Conservation (phyloP, 2,113 vertebrate species). For the Proterorhinus semilunaris region DNA sequence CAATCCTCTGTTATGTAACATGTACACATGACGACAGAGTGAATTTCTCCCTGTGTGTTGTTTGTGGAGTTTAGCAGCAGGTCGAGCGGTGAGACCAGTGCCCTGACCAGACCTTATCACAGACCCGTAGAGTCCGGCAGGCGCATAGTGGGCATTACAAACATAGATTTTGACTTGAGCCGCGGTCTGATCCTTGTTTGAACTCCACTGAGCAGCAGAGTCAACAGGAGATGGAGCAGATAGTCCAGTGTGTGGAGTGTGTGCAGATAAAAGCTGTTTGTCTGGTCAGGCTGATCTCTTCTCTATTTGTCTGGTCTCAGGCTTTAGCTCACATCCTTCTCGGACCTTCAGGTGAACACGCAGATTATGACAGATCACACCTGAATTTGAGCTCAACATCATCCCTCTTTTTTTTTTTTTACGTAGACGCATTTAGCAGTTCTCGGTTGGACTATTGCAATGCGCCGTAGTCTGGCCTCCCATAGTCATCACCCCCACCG, state of each 20-base stretch:
- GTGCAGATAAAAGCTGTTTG: conserved; percentile 64
- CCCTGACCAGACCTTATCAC: conserved; percentile 36
- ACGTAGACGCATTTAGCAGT: too few species aligned
- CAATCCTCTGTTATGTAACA: conserved; percentile 21
- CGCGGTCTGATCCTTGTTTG: conserved; percentile 63
- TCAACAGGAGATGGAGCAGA: conserved; percentile 63
- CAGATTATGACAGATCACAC: conserved; percentile 58
- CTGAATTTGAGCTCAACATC: conserved; percentile 58
- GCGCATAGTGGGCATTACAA: conserved; percentile 59
- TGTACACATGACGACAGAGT: conserved; percentile 23
- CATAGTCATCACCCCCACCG: too few species aligned
- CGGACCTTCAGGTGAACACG: conserved; percentile 39
- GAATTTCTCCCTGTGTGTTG: conserved; percentile 18
- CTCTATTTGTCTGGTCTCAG: conserved; percentile 53
- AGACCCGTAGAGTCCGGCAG: conserved; percentile 28
- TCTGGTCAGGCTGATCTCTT: conserved; percentile 55
- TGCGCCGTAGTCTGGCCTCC: too few species aligned
- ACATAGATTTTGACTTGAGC: conserved; percentile 63
- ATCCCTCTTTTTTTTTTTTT: conserved; percentile 8
- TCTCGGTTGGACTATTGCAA: too few species aligned
- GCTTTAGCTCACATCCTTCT: conserved; percentile 50
- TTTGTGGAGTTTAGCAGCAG: conserved; percentile 58
- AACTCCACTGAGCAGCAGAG: conserved; percentile 62
- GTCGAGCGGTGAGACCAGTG: conserved; percentile 36
- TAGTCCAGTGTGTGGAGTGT: conserved; percentile 53